Evolutionary conservation across 2,888 invertebrate genomes (phyloP).

Genomic region (Scaptomyza caliginosa): DNA sequence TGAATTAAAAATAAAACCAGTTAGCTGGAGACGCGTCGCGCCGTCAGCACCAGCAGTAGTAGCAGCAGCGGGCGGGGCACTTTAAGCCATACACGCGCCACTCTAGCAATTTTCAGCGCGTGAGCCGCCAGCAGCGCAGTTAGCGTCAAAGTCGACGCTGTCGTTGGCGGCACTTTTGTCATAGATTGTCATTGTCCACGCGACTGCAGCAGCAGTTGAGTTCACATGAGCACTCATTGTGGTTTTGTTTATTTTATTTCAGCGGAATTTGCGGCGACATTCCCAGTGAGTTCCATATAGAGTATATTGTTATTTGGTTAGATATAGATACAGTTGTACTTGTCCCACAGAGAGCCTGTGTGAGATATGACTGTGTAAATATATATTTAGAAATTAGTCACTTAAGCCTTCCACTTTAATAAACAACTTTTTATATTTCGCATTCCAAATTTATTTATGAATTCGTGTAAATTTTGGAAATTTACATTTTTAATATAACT

Average conservation of each 20-base stretch:
- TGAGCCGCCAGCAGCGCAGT: conserved; percentile 42
- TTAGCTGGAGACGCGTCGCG: conserved; percentile 39
- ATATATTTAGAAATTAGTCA: conserved; percentile 8
- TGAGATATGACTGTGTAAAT: conserved; percentile 6
- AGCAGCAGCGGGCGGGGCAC: conserved; percentile 40
- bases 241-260: conserved; percentile 53
- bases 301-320: conserved; percentile 4
- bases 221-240: conserved; percentile 70
- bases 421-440: background rate
- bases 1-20: conserved; percentile 51
- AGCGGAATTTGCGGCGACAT: conserved; percentile 72
- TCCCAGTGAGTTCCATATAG: conserved; percentile 60
- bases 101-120: conserved; percentile 67
- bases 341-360: conserved; percentile 1
- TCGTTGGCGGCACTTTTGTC: conserved; percentile 58
- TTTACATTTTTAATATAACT: too few relatives aligned
- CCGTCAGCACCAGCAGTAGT: conserved; percentile 9
- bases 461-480: background rate
- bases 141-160: conserved; percentile 6
- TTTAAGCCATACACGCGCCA: conserved; percentile 71
- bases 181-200: conserved; percentile 72
- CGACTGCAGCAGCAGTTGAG: conserved; percentile 73
- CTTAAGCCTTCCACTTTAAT: background rate
- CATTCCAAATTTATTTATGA: background rate
- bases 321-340: conserved; percentile 47